Evolutionary conservation across 2,888 invertebrate genomes (phyloP).

Genomic region (Julus scandinavius): DNA sequence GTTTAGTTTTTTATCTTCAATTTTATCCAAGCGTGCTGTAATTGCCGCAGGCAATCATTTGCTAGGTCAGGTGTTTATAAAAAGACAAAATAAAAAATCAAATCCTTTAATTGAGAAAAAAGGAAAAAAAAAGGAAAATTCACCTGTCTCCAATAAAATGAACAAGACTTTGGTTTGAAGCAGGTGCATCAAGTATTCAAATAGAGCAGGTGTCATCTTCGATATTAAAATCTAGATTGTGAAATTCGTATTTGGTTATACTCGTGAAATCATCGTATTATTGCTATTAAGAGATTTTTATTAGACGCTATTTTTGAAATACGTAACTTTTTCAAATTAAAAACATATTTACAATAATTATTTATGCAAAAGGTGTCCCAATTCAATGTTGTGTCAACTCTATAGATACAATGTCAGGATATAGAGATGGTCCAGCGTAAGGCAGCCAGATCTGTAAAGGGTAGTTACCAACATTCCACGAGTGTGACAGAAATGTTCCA

Average conservation of each 20-base stretch:
- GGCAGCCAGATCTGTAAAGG: too few species aligned
- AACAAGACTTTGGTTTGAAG: neutral
- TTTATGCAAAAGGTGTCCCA: too few species aligned
- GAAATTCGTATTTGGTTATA: neutral
- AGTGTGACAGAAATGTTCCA: too few species aligned
- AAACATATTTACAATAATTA: too few species aligned
- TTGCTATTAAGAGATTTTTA: neutral
- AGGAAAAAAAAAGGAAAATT: constrained; percentile 10
- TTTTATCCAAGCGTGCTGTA: constrained; percentile 25
- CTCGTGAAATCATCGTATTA: neutral
- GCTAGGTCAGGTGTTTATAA: constrained; percentile 39
- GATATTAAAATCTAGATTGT: constrained; percentile 9
- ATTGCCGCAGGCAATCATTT: neutral
- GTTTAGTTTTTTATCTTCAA: constrained; percentile 37
- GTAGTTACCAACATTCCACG: too few species aligned
- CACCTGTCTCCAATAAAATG: constrained; percentile 40
- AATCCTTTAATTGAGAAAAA: constrained; percentile 35
- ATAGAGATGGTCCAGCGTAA: too few species aligned
- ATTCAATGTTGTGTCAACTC: too few species aligned
- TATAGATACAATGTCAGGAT: too few species aligned
- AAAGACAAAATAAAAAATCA: neutral
- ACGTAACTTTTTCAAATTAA: neutral
- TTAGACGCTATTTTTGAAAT: neutral
- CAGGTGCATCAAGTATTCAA: constrained; percentile 6
- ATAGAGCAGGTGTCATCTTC: neutral